Percentiles rank a stretch among this genome's conserved stretches.
phyloP scores from a whole-genome alignment of 1,140 invertebrate species.

The Anadara kagoshimensis region DNA sequence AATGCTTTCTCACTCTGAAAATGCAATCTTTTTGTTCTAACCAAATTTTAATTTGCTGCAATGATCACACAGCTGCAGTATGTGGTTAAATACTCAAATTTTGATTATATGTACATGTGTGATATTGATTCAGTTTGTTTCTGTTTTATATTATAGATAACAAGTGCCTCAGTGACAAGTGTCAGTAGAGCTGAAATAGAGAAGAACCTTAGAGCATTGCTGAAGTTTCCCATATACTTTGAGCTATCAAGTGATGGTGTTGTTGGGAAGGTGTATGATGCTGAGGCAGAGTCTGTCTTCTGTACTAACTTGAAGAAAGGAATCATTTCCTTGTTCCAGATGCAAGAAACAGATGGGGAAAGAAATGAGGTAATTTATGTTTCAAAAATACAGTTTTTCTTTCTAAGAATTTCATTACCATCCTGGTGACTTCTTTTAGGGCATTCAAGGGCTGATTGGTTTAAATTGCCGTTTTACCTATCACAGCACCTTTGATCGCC shows the following conservation, averaged over 20 bases:
- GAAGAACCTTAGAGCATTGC: constrained; percentile 46
- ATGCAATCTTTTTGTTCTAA: no score
- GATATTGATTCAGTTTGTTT: neutral
- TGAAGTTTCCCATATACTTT: constrained; percentile 65
- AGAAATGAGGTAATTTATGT: constrained; percentile 55
- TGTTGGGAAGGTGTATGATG: constrained; percentile 59
- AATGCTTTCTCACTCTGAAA: no score
- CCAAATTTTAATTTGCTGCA: no score
- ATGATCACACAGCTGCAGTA: no score
- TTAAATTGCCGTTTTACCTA: no score
- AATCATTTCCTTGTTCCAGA: constrained; percentile 69
- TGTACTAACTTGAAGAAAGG: constrained; percentile 71
- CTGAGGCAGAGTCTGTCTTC: constrained; percentile 59
- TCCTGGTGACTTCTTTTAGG: no score
- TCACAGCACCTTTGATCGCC: no score
- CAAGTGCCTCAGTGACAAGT: constrained; percentile 54
- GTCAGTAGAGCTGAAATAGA: constrained; percentile 45
- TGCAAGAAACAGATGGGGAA: constrained; percentile 56
- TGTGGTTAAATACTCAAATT: no score
- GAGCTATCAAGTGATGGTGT: constrained; percentile 53
- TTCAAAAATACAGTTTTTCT: constrained; percentile 46
- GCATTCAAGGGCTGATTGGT: no score
- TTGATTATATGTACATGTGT: no score
- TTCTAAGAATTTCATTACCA: no score
- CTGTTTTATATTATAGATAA: constrained; percentile 43